Base-by-base conservation (phyloP, 2,797 vertebrate species). In the Peromyscus nudipes region DNA sequence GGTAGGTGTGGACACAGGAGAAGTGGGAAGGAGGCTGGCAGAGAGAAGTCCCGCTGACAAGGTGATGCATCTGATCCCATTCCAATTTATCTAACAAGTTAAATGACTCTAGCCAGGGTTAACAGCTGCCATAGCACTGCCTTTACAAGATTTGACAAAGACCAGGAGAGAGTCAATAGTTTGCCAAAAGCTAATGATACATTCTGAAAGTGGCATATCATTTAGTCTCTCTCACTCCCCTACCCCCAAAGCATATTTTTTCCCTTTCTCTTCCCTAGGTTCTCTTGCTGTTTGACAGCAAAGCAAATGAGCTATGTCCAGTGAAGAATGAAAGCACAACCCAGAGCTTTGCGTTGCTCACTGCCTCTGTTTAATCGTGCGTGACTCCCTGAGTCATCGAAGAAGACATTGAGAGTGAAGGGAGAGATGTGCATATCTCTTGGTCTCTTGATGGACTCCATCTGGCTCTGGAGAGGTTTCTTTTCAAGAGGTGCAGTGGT, bases 111-210 rank as follows among this genome's bases (percentile, higher is more conserved):
- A 94, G 97, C 85, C 92, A 96, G 91, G 95, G 79, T 98, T 94
- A 97, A 94, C 96, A 97, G 94, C 96, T 97, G 81, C 79, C 92
- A 93, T 92, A 85, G 89, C 91, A 8, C 55, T 0, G 91, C 92
- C 97, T 98, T 98, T 94, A 98, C 6, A 29, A 96, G 95, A 97
- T 96, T 93, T 98, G 97, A 98, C 97, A 94, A 98, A 97, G 97
- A 98, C 97, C 95, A 98, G 93, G 97, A 95, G 97, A 92, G 91
- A 98, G 98, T 98, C 97, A 98, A 94, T 95, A 97, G 95, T 98
- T 97, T 92, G 95, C 97, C 97, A 97, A 98, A 98, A 98, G 97
- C 97, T 96, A 98, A 94, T 96, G 97, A 96, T 95, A 97, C 92
- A 75, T 98, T 96, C 96, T 95, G 96, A 98, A 96, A 76, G 91